A percentile compares a stretch with the other conserved stretches of the same genome.
These are phyloP conservation scores for Echinops telfairi DNA, from an alignment of 2,113 vertebrate species.

Conservation along the genomic window DNA sequence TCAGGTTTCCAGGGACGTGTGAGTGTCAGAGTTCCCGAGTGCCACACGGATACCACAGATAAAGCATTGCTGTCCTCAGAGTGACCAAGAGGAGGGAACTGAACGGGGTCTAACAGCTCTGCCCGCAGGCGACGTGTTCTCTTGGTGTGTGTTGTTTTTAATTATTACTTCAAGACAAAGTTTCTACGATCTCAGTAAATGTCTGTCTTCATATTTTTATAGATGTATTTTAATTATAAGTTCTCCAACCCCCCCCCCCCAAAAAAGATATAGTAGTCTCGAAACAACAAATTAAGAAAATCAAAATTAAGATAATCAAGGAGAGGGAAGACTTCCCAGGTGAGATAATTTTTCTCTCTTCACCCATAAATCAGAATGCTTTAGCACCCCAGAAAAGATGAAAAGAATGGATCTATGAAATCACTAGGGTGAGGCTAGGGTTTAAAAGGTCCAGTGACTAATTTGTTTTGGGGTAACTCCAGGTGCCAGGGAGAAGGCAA, in stretches of 20 bases:
- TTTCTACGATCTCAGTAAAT: background rate
- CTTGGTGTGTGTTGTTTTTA: too few species aligned
- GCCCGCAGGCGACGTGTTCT: background rate
- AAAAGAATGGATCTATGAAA: background rate
- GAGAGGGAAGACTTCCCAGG: background rate
- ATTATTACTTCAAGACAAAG: background rate
- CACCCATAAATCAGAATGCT: background rate
- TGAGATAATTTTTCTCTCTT: background rate
- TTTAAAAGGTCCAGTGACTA: background rate
- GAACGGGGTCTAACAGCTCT: background rate
- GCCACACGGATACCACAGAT: too few species aligned
- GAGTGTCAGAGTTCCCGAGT: background rate
- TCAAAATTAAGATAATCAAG: background rate
- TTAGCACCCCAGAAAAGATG: background rate
- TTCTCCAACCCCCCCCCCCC: background rate
- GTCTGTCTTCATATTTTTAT: conserved; percentile 23
- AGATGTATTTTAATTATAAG: conserved; percentile 20
- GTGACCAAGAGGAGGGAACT: background rate
- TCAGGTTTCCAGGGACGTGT: background rate
- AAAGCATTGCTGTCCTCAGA: background rate
- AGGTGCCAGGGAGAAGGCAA: background rate
- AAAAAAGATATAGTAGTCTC: conserved; percentile 9
- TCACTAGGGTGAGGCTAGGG: background rate
- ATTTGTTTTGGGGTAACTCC: background rate
- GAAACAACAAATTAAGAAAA: conserved; percentile 31